Evolutionary conservation across 2,797 vertebrate species (phyloP), one percentile per base, ranked within the genome.

Genomic region (Gallinago stenura): DNA sequence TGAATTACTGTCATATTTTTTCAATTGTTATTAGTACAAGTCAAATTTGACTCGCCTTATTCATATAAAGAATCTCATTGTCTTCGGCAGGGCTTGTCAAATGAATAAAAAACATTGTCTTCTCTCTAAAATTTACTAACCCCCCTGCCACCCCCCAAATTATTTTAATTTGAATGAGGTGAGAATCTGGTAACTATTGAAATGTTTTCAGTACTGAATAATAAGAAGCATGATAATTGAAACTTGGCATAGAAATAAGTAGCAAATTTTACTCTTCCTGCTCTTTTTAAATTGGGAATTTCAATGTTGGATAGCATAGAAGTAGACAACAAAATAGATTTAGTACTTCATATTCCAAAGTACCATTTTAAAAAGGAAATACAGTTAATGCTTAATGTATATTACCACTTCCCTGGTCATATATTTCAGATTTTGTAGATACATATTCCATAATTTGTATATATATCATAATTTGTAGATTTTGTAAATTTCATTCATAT

Each of bases 1-100:
- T 94, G 86, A 92, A 87, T 89, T 90, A 41, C 80, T 93, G 92
- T 94, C 93, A 93, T 96, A 93, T 95, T 96, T 94, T 93, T 95
- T 69, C 70, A 57, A 58, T 90, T 96, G 96, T 96, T 96, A 92
- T 95, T 96, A 80, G 25, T 95, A 92, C 41, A 90, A 96, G 86
- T 93, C 83, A 96, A 92, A 89, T 89, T 93, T 95, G 88, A 90
- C 72, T 96, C 96, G 48, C 60, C 22, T 91, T 83, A 70, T 79
- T 85, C 87, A 84, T 66, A 92, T n/a, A 91, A 93, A 95, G 92
- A 87, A 75, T 92, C 65, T 89, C 37, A 87, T 96, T 96, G 87
- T 96, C 90, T 94, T 96, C 26, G 2, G 37, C 41, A 75, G 86
- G 90, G 20, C 90, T 87, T 96, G 95, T 96, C 93, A 96, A 41